Base-by-base conservation (phyloP, 2,113 vertebrate genomes). In the Zeus faber region DNA sequence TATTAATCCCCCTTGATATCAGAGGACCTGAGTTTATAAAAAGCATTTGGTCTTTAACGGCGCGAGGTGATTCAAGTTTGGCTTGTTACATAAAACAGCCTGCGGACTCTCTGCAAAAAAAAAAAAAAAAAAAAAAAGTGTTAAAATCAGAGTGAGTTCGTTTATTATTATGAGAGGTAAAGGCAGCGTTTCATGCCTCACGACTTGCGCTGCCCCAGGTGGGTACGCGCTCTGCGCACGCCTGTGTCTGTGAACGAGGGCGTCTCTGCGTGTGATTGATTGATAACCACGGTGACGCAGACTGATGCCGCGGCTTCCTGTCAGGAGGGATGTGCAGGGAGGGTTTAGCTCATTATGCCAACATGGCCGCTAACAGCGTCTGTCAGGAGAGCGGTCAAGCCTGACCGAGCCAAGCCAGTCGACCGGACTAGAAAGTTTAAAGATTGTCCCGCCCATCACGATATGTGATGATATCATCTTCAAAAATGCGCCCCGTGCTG, bases 281-380 rank as follows among this genome's bases (percentile, higher is more conserved):
- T 70, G 64, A 67, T 81, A 58, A 66, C 35, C 23, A 43, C 46
- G 58, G 62, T 48, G 66, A 74, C 58, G 59, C 49, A 60, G 54
- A 71, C 49, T 74, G 62, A 74, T 71, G 65, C 53, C 33, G 37
- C 48, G 50, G 45, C 45, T 49, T 49, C 55, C 58, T 40, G 43
- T 23, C 23, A 49, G 26, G 37, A 22, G 39, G 58, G 40, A 54
- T 58, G 62, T 24, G 17, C 14, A 40, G 22, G 49, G 33, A 49
- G 24, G 31, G 56, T 16, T 22, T 37, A 62, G 23, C 60, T 77
- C 65, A 57, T 67, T 67, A 79, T 37, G 20, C 56, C 41, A 58
- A 60, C 68, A 65, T 43, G 43, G 39, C 64, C 68, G 60, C 69
- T 73, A 70, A 63, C 39, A 6, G 37, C 46, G 54, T 59, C 52